Evolutionary conservation across 2,113 vertebrate genomes (phyloP).

Genomic region (Prietella phreatophila): DNA sequence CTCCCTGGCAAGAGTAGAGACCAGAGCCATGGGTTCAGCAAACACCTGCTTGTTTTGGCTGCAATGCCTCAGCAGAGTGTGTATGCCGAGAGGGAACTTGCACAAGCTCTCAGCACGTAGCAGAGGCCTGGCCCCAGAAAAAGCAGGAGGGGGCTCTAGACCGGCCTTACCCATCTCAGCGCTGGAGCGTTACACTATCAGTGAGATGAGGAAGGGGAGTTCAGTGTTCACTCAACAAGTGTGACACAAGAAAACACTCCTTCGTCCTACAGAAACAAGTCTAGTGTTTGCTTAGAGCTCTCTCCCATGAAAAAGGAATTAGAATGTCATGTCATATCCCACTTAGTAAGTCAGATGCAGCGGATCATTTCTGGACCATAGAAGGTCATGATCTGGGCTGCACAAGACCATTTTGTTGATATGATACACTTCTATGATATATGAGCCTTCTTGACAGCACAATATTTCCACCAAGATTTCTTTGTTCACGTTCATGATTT

Average conservation of each 20-base stretch:
- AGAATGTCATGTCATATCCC: constrained; percentile 50
- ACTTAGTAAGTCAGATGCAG: constrained; percentile 28
- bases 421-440: not conserved
- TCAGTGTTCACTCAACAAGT: constrained; percentile 41
- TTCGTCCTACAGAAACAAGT: constrained; percentile 44
- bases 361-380: not conserved
- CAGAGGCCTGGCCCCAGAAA: constrained; percentile 26
- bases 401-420: not conserved
- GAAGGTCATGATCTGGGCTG: constrained; percentile 24
- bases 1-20: constrained; percentile 40
- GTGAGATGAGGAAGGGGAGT: constrained; percentile 9
- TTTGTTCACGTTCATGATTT: constrained; percentile 18
- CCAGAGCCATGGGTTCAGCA: constrained; percentile 39
- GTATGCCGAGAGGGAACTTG: constrained; percentile 47
- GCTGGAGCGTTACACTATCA: constrained; percentile 6
- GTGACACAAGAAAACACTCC: constrained; percentile 44
- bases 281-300: constrained; percentile 64
- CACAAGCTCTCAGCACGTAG: constrained; percentile 53
- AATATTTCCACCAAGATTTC: constrained; percentile 12
- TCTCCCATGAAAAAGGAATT: constrained; percentile 65
- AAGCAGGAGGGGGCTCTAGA: constrained; percentile 10
- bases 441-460: not conserved
- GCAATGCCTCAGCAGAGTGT: constrained; percentile 28
- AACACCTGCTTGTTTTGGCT: constrained; percentile 56
- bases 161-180: constrained; percentile 39